phyloP scores from a whole-genome alignment of 2,113 vertebrate species.

The Eidolon helvum region DNA sequence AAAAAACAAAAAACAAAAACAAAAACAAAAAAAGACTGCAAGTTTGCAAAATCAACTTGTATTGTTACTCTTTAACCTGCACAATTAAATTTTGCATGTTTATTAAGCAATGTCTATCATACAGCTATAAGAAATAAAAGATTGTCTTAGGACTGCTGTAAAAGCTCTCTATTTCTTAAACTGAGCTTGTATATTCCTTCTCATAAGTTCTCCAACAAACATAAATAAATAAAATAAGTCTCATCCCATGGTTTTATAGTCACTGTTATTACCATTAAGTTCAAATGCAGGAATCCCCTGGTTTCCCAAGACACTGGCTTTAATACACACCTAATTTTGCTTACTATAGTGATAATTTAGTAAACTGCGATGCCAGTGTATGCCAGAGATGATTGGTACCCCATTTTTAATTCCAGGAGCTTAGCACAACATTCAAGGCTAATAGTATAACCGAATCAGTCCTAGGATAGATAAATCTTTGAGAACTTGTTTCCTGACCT shows the following conservation, averaged over 20 bases:
- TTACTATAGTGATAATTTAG: not conserved
- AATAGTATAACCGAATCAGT: not conserved
- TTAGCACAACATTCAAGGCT: not conserved
- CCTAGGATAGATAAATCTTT: not conserved
- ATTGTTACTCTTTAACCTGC: not conserved
- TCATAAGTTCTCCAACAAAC: not conserved
- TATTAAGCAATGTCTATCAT: not conserved
- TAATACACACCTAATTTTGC: not conserved
- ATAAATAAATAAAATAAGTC: not conserved
- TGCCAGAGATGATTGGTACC: not conserved
- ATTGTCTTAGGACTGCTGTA: not conserved
- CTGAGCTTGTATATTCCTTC: not conserved
- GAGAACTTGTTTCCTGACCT: not conserved
- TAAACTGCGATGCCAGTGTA: not conserved
- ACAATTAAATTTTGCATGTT: slow-evolving; percentile 1
- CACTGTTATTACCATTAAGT: not conserved
- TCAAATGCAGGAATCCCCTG: not conserved
- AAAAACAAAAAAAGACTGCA: not conserved
- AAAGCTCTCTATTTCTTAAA: slow-evolving; percentile 21
- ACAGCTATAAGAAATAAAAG: not conserved
- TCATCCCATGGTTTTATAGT: not conserved
- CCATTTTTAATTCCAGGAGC: slow-evolving; percentile 4
- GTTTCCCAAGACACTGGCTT: not conserved
- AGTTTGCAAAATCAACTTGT: not conserved
- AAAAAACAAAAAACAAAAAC: not conserved